These are phyloP conservation scores for Polyommatus icarus DNA, from an alignment of 2,888 invertebrate genomes.

Conservation along the genomic window DNA sequence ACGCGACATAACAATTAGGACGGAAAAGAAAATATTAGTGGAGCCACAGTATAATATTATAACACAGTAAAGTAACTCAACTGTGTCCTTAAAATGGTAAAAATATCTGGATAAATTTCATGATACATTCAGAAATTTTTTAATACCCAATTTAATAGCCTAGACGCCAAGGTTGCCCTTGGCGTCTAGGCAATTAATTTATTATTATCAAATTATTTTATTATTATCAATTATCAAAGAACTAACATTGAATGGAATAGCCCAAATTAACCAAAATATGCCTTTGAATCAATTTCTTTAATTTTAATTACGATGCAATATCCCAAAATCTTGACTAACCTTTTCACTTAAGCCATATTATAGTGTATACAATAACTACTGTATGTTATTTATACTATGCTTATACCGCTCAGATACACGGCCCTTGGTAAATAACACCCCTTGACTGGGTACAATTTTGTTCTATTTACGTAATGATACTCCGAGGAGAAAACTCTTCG, in stretches of 20 bases:
- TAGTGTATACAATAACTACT: background rate
- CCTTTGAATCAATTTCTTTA: background rate
- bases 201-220: too few relatives aligned
- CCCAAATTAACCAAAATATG: too few relatives aligned
- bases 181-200: too few relatives aligned
- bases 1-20: conserved; percentile 78
- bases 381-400: background rate
- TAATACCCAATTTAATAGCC: too few relatives aligned
- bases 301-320: background rate
- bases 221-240: too few relatives aligned
- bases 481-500: conserved; percentile 58
- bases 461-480: conserved; percentile 74
- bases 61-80: background rate
- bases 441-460: conserved; percentile 68
- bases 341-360: too few relatives aligned
- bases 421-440: conserved; percentile 75
- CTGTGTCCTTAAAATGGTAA: background rate
- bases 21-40: conserved; percentile 77
- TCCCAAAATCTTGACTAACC: background rate
- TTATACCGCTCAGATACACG: conserved; percentile 74
- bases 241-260: too few relatives aligned
- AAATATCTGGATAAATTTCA: background rate
- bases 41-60: conserved; percentile 50
- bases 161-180: too few relatives aligned
- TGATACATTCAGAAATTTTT: too few relatives aligned